Evolutionary conservation across 2,113 vertebrate species (phyloP), one percentile per base, ranked within the genome.

Genomic region (Thinocorus orbignyianus): DNA sequence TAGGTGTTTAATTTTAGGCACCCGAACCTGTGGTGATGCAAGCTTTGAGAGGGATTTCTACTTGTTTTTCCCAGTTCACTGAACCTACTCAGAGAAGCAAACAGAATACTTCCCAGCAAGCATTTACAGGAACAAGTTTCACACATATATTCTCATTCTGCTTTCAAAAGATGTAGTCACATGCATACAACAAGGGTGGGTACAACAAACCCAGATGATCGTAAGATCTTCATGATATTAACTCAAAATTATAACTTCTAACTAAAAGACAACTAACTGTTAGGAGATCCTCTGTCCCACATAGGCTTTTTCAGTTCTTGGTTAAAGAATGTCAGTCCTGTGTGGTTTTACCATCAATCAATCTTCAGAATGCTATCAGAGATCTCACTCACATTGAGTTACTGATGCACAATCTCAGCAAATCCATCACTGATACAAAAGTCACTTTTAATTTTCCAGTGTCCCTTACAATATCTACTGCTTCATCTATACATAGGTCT

Each of bases 371-470:
- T 25, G 54, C 13, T 25, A 48, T 62, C 68, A 88, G 62, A 86
- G 84, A 95, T 54, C 83, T 76, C 2, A 1, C 65, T 93, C 58
- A 11, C 62, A 30, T 0, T 2, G 31, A 76, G 23, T 65, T 96
- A 83, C 74, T 14, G 6, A 83, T 41, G 77, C n/a, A 92, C 52
- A 48, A 94, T 92, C 80, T 74, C 81, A 69, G 10, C 93, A 95
- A 94, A 92, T 39, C 71, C 65, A 61, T 87, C 58, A 72, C 64
- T 12, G 6, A 95, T 58, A 30, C 41, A 33, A 76, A 96, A 96
- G 90, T 79, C 93, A 92, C 66, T 83, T 95, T 87, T 64, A 62
- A 73, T 96, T 94, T 91, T 84, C 66, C 64, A 81, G 30, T 58
- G 54, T 71, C 54, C 51, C 66, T 73, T 11, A 52, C 39, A 66